Evolutionary conservation across 2,113 vertebrate genomes (phyloP), one percentile per base, ranked within the genome.

Genomic region (Anser brachyrhynchus): DNA sequence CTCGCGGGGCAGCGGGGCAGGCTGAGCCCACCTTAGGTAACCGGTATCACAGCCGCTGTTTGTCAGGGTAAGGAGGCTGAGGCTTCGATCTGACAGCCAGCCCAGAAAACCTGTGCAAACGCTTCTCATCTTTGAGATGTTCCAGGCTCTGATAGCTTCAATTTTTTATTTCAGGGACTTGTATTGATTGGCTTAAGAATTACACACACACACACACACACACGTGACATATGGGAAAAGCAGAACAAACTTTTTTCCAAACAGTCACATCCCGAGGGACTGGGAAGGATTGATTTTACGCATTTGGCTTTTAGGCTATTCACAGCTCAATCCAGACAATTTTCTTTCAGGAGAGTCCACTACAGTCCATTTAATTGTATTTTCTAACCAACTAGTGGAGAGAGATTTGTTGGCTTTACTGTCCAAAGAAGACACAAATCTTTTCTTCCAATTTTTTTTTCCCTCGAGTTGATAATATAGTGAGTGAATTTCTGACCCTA

Each of bases 301-400:
- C 26, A 2, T 95, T 87, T 20, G 52, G 92, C 95, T 97, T 95
- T 97, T 94, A 94, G 90, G 94, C 94, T 95, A 57, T 85, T 96
- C 97, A 96, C 97, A 93, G 97, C 96, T 98, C 97, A 97, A 97
- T 98, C 94, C 95, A 95, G 95, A 90, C 97, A 92, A 97, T 98
- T 97, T 97, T 97, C 96, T 97, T 96, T 71, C 84, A 95, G 93
- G 82, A 83, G 70, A 92, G 81, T 83, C 95, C 96, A 96, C 97
- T 97, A 73, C 79, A 92, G 88, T 95, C 89, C 75, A 83, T 84
- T 97, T 98, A 98, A 98, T 97, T 97, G 96, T 97, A 78, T 98
- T 98, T 98, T 97, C 96, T 95, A 97, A 90, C 76, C 87, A 93
- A 95, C 93, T 67, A 95, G 69, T 92, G 87, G 87, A 90, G 83